Percentiles rank a stretch among this genome's conserved stretches.
Conservation (phyloP, 2,888 invertebrate species). For the Griposia aprilina region DNA sequence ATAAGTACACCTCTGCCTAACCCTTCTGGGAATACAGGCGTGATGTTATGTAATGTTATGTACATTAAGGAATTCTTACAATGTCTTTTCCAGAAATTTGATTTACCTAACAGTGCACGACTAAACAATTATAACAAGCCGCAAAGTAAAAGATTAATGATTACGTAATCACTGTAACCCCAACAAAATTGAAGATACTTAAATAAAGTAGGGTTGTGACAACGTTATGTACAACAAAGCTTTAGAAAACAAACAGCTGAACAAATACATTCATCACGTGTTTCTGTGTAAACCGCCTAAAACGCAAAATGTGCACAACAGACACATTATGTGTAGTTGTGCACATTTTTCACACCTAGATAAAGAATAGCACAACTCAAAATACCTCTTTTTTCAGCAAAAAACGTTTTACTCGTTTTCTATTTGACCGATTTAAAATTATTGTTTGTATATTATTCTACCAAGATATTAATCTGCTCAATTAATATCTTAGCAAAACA, state of each 20-base stretch:
- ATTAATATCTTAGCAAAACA: no score
- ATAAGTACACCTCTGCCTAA: no score
- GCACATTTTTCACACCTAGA: no score
- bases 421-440: no score
- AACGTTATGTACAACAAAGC: constrained; percentile 37
- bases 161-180: constrained; percentile 29
- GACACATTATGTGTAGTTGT: constrained; percentile 33
- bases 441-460: no score
- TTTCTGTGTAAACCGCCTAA: constrained; percentile 47
- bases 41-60: no score
- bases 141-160: constrained; percentile 28
- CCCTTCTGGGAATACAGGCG: no score
- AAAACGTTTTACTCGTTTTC: no score
- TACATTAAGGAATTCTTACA: background rate
- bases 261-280: constrained; percentile 53
- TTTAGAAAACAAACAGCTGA: constrained; percentile 39
- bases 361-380: no score
- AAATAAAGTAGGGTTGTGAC: constrained; percentile 41
- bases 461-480: no score
- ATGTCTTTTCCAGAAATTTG: constrained; percentile 1
- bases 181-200: constrained; percentile 37
- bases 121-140: background rate
- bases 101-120: background rate
- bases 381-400: no score
- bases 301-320: constrained; percentile 40